Evolutionary conservation across 2,797 vertebrate species (phyloP).

Genomic region (Takifugu ocellatus): DNA sequence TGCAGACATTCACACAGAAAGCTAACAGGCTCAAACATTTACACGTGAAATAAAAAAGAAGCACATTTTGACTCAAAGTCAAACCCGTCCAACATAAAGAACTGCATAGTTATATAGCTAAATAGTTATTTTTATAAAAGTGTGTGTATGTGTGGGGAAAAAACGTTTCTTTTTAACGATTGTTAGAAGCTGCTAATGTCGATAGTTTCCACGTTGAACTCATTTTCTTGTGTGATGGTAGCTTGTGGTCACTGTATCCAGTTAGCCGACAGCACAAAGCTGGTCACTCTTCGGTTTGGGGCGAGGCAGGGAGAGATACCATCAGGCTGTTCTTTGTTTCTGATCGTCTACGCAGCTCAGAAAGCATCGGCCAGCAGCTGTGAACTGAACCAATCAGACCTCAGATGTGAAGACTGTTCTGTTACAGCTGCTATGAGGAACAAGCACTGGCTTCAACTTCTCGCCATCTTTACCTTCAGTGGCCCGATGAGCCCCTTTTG

Average conservation of each 20-base stretch:
- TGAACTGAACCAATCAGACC: slow-evolving; percentile 45
- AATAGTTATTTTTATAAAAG: slow-evolving; percentile 60
- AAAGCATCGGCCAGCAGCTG: slow-evolving; percentile 39
- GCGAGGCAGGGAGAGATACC: slow-evolving; percentile 24
- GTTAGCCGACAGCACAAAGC: slow-evolving; percentile 38
- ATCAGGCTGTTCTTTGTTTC: slow-evolving; percentile 24
- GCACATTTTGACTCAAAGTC: slow-evolving; percentile 62
- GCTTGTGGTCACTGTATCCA: slow-evolving; percentile 37
- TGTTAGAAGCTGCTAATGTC: slow-evolving; percentile 80
- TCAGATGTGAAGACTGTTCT: slow-evolving; percentile 42
- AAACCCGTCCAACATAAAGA: slow-evolving; percentile 64
- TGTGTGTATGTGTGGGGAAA: slow-evolving; percentile 16
- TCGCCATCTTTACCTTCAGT: slow-evolving; percentile 35
- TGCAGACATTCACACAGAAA: slow-evolving; percentile 28
- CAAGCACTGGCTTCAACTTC: slow-evolving; percentile 37
- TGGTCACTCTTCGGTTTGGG: slow-evolving; percentile 21
- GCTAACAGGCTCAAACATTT: slow-evolving; percentile 38
- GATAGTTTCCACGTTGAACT: slow-evolving; percentile 52
- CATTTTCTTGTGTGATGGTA: slow-evolving; percentile 44
- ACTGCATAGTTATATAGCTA: slow-evolving; percentile 33
- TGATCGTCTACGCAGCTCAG: slow-evolving; percentile 17
- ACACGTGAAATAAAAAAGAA: slow-evolving; percentile 51
- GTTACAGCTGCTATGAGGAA: slow-evolving; percentile 32
- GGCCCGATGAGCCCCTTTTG: slow-evolving; percentile 18
- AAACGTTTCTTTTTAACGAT: slow-evolving; percentile 62